Evolutionary conservation across 2,888 invertebrate species (phyloP).

Genomic region (Schizaphis graminum): DNA sequence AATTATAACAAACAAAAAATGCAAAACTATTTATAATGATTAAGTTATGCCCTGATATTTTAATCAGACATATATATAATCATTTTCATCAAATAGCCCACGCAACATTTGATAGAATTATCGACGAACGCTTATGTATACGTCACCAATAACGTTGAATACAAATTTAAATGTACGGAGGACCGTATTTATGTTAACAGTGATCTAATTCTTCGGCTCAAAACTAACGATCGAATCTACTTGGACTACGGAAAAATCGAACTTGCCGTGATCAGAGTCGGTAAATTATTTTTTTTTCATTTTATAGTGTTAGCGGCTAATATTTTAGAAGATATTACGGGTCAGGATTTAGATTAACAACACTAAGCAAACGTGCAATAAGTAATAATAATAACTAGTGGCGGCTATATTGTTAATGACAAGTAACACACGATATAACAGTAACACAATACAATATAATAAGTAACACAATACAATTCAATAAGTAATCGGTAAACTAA

Average conservation of each 20-base stretch:
- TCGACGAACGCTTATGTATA: constrained; percentile 67
- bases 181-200: constrained; percentile 67
- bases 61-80: too few species aligned
- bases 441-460: too few species aligned
- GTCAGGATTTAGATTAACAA: too few species aligned
- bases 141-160: constrained; percentile 68
- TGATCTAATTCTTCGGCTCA: constrained; percentile 66
- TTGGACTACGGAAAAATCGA: constrained; percentile 68
- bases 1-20: neutral
- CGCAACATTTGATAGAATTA: constrained; percentile 65
- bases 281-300: constrained; percentile 19
- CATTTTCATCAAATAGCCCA: neutral
- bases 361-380: too few species aligned
- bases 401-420: too few species aligned
- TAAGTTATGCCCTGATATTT: neutral
- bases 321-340: too few species aligned
- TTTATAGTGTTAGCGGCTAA: too few species aligned
- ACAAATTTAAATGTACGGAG: constrained; percentile 67
- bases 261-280: constrained; percentile 66
- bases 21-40: neutral
- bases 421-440: too few species aligned
- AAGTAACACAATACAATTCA: too few species aligned
- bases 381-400: too few species aligned
- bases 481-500: too few species aligned
- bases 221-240: constrained; percentile 67